phyloP scores from a whole-genome alignment of 2,888 invertebrate species.

The Anoplius nigerrimus region DNA sequence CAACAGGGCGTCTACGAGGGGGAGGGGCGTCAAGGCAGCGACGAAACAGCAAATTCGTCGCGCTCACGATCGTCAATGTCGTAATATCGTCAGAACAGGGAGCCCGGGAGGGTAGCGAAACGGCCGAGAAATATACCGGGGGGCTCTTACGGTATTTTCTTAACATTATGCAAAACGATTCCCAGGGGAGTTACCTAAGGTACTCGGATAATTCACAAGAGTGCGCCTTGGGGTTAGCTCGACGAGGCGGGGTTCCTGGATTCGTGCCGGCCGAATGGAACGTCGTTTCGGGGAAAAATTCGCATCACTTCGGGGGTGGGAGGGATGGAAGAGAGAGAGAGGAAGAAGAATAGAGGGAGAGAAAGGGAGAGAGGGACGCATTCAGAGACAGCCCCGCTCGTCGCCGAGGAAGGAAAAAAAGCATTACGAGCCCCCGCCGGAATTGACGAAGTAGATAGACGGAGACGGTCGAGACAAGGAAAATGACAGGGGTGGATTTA shows the following conservation, averaged over 20 bases:
- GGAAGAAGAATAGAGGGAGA: too few species aligned
- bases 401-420: conserved; percentile 45
- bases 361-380: background rate
- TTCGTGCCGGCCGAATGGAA: conserved; percentile 48
- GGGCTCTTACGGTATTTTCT: conserved; percentile 55
- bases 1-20: too few species aligned
- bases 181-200: conserved; percentile 52
- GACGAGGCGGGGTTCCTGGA: conserved; percentile 19
- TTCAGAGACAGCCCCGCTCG: too few species aligned
- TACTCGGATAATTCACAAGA: conserved; percentile 53
- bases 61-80: conserved; percentile 19
- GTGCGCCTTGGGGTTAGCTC: conserved; percentile 46
- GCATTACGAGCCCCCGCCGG: conserved; percentile 54
- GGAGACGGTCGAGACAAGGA: conserved; percentile 12
- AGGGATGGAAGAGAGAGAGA: too few species aligned
- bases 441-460: conserved; percentile 42
- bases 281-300: conserved; percentile 57
- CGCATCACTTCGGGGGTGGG: conserved; percentile 49
- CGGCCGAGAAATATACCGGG: conserved; percentile 11
- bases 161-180: conserved; percentile 61
- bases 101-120: background rate
- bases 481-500: conserved; percentile 14
- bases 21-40: background rate
- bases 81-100: conserved; percentile 29
- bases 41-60: background rate